These are phyloP conservation scores for Urocynchramus pylzowi DNA, from an alignment of 2,113 vertebrate genomes.

Conservation along the genomic window DNA sequence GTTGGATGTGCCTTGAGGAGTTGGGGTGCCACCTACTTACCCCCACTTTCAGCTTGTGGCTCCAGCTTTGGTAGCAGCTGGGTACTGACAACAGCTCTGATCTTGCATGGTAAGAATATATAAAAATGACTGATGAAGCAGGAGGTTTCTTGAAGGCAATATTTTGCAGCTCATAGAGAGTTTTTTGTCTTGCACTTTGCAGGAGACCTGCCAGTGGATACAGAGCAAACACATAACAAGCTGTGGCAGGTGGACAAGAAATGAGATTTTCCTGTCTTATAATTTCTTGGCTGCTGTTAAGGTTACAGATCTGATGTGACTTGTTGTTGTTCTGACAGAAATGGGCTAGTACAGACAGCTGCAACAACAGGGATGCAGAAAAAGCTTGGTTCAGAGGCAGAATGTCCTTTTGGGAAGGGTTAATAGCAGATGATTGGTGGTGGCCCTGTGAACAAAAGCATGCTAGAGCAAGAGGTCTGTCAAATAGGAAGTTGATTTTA, in stretches of 20 bases:
- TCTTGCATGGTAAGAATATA: neutral
- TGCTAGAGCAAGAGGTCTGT: accelerated
- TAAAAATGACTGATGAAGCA: neutral
- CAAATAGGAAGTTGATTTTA: neutral
- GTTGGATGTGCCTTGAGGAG: accelerated
- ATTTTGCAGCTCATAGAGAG: neutral
- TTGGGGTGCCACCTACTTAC: neutral
- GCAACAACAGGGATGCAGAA: neutral
- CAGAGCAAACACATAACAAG: neutral
- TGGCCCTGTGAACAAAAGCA: neutral
- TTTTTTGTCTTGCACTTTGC: neutral
- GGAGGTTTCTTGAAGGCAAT: neutral
- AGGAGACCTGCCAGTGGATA: neutral
- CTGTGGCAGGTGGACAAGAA: neutral
- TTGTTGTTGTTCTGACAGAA: neutral
- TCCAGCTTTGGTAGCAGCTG: neutral
- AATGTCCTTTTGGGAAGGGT: neutral
- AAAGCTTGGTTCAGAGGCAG: neutral
- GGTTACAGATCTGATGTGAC: neutral
- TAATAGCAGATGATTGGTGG: neutral
- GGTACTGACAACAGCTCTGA: neutral
- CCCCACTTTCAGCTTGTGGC: accelerated
- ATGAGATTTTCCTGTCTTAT: neutral
- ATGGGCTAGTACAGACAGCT: neutral
- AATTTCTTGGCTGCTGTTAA: neutral